These are phyloP conservation scores for Orchestia grillus DNA, from an alignment of 1,140 invertebrate species.

Conservation along the genomic window DNA sequence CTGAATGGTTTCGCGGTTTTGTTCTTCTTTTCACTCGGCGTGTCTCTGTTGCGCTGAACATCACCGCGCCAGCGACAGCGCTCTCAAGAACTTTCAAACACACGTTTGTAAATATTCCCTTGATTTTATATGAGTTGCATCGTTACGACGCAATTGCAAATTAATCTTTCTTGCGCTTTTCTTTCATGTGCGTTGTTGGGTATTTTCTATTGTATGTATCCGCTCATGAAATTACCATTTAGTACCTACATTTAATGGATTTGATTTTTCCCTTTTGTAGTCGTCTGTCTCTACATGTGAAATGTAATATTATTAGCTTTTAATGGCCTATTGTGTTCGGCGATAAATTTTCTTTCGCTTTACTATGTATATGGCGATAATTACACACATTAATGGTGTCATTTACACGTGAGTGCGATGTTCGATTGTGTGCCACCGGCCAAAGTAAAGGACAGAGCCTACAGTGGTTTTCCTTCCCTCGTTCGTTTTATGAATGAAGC, in stretches of 20 bases:
- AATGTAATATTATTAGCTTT: constrained; percentile 16
- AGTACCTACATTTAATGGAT: not conserved
- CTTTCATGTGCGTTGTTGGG: not conserved
- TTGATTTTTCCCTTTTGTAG: constrained; percentile 11
- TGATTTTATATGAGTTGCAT: not conserved
- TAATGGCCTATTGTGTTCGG: constrained; percentile 14
- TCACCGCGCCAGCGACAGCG: not conserved
- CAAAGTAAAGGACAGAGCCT: not conserved
- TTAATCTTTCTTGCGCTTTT: not conserved
- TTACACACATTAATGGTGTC: constrained; percentile 31
- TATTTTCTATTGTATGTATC: not conserved
- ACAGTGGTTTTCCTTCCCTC: not conserved
- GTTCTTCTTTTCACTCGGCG: not conserved
- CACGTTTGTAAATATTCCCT: not conserved
- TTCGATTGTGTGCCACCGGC: constrained; percentile 28
- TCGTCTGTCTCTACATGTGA: constrained; percentile 27
- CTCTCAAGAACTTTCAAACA: not conserved
- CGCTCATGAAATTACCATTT: not conserved
- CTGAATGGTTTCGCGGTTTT: not conserved
- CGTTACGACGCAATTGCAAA: not conserved
- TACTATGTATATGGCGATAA: constrained; percentile 35
- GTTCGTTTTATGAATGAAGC: not conserved
- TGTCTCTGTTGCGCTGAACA: not conserved
- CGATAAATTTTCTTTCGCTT: constrained; percentile 13
- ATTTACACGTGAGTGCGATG: constrained; percentile 34